These are phyloP conservation scores for Trachops cirrhosus DNA, from an alignment of 2,797 vertebrate genomes.

Conservation along the genomic window DNA sequence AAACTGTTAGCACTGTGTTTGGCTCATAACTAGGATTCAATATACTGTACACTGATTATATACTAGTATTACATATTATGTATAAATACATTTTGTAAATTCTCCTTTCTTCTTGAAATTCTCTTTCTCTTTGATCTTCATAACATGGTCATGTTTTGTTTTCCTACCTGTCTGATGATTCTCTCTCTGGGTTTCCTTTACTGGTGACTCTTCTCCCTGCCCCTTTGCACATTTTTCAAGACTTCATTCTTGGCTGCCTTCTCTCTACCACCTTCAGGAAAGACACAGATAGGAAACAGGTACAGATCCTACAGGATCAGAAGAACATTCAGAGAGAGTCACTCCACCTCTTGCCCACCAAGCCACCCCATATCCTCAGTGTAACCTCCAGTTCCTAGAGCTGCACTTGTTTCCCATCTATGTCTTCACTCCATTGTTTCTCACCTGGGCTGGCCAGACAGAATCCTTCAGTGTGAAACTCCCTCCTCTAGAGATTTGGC, in stretches of 20 bases:
- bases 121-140: background rate
- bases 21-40: background rate
- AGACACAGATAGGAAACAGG: background rate
- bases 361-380: background rate
- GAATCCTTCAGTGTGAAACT: background rate
- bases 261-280: background rate
- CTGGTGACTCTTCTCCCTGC: background rate
- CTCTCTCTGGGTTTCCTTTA: background rate
- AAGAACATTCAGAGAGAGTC: background rate
- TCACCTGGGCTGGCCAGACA: background rate
- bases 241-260: background rate
- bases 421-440: background rate
- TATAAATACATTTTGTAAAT: background rate
- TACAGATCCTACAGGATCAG: background rate
- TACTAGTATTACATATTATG: background rate
- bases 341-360: background rate
- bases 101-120: background rate
- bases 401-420: background rate
- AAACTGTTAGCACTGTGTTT: background rate
- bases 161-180: background rate
- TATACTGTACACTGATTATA: background rate
- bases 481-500: background rate
- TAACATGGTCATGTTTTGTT: background rate
- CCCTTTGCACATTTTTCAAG: background rate
- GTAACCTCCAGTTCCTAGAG: background rate